Evolutionary conservation across 2,888 invertebrate species (phyloP).

Genomic region (Oxyteleia sp.): DNA sequence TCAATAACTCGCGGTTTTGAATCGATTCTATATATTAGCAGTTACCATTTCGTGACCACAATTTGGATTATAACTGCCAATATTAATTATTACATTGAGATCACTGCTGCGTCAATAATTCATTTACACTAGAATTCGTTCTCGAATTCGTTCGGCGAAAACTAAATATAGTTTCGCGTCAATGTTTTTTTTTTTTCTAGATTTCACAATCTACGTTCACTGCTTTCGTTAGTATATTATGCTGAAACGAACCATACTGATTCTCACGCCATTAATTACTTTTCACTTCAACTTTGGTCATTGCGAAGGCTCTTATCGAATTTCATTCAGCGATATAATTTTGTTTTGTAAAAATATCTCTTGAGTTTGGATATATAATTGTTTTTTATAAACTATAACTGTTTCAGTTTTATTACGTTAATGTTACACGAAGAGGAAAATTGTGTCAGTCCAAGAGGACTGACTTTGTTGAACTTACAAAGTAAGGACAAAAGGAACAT

Average conservation of each 20-base stretch:
- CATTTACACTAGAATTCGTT: slow-evolving; percentile 35
- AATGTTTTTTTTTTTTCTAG: slow-evolving; percentile 21
- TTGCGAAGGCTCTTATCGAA: slow-evolving; percentile 7
- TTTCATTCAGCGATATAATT: slow-evolving; percentile 8
- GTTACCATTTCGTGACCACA: slow-evolving; percentile 42
- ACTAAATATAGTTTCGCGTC: slow-evolving; percentile 15
- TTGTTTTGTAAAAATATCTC: slow-evolving; percentile 23
- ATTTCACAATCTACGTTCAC: slow-evolving; percentile 21
- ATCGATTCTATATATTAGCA: slow-evolving; percentile 81
- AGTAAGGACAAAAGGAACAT: no score
- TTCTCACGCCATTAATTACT: slow-evolving; percentile 4
- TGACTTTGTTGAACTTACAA: no score
- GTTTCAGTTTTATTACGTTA: no score
- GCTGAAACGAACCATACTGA: slow-evolving; percentile 39
- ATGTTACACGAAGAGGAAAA: no score
- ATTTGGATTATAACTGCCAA: slow-evolving; percentile 76
- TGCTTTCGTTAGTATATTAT: slow-evolving; percentile 18
- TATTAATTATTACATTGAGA: slow-evolving; percentile 82
- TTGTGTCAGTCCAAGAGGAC: no score
- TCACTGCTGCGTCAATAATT: slow-evolving; percentile 79
- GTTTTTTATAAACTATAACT: no score
- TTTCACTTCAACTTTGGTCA: slow-evolving; percentile 6
- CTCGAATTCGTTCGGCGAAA: slow-evolving; percentile 26
- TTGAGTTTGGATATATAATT: slow-evolving; percentile 11
- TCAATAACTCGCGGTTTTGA: slow-evolving; percentile 79